Percentiles rank a stretch among this genome's conserved stretches.
phyloP scores from a whole-genome alignment of 2,888 invertebrate species.

The Dyspetes luteomarginatus region DNA sequence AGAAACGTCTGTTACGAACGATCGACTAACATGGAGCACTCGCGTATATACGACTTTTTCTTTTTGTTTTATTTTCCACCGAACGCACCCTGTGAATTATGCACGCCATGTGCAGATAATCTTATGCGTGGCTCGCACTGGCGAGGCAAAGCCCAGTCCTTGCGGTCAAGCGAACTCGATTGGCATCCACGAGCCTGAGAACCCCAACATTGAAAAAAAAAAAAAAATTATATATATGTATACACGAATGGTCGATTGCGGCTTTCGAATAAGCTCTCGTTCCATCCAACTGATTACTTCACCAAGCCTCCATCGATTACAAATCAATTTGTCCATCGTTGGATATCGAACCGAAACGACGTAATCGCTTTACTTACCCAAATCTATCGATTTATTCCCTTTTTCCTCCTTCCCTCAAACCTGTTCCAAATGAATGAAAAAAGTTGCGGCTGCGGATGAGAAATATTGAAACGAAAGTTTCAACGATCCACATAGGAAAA shows the following conservation, averaged over 20 bases:
- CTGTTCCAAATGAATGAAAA: background rate
- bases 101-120: conserved; percentile 61
- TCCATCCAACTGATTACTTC: conserved; percentile 37
- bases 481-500: background rate
- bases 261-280: conserved; percentile 33
- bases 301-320: conserved; percentile 44
- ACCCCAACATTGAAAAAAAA: conserved; percentile 13
- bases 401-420: background rate
- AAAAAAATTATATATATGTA: background rate
- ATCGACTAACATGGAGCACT: background rate
- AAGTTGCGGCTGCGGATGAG: conserved; percentile 40
- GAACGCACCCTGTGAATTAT: conserved; percentile 64
- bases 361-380: conserved; percentile 37
- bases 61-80: conserved; percentile 22
- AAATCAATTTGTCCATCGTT: conserved; percentile 48
- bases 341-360: conserved; percentile 37
- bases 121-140: background rate
- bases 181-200: conserved; percentile 21
- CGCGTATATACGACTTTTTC: conserved; percentile 4
- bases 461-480: conserved; percentile 37
- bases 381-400: background rate
- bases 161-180: conserved; percentile 40
- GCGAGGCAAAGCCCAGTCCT: conserved; percentile 9
- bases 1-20: conserved; percentile 1
- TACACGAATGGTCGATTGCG: conserved; percentile 25